A percentile compares a stretch with the other conserved stretches of the same genome.
Conservation (phyloP, 2,113 vertebrate genomes). For the Ondatra zibethicus region DNA sequence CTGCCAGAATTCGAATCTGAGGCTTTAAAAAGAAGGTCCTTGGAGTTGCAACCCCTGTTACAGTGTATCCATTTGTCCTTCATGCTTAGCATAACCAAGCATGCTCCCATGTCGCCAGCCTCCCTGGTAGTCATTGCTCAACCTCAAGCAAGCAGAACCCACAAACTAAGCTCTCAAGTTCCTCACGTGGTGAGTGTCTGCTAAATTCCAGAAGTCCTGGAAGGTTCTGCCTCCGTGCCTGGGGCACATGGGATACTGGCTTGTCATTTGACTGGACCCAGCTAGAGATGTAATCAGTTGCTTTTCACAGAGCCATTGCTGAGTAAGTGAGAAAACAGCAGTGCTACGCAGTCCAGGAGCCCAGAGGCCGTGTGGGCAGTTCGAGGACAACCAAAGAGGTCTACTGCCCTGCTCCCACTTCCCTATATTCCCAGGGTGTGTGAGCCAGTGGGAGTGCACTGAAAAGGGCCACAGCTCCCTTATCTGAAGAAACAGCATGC, state of each 20-base stretch:
- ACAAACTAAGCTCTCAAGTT: not conserved
- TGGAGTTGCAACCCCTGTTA: not conserved
- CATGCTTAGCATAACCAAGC: not conserved
- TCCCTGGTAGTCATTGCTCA: not conserved
- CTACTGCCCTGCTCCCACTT: not conserved
- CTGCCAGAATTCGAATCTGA: not conserved
- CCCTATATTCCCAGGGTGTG: slow-evolving; percentile 2
- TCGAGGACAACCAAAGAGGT: not conserved
- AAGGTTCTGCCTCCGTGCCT: not conserved
- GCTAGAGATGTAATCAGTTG: slow-evolving; percentile 58
- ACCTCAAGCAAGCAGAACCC: not conserved
- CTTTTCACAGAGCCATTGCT: slow-evolving; percentile 49
- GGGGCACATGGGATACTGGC: not conserved
- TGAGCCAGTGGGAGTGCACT: not conserved
- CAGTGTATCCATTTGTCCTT: not conserved
- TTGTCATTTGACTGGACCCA: slow-evolving; percentile 30
- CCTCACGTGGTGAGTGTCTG: not conserved
- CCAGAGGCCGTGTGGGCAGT: not conserved
- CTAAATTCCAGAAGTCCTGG: not conserved
- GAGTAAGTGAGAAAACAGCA: slow-evolving; percentile 55
- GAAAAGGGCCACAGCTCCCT: slow-evolving; percentile 23
- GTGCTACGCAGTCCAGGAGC: not conserved
- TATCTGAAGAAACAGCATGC: not conserved
- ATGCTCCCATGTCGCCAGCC: not conserved
- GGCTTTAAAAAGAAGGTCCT: not conserved